A percentile compares a stretch with the other conserved stretches of the same genome.
These are phyloP conservation scores for Ameiurus melas DNA, from an alignment of 2,113 vertebrate genomes.

Conservation along the genomic window DNA sequence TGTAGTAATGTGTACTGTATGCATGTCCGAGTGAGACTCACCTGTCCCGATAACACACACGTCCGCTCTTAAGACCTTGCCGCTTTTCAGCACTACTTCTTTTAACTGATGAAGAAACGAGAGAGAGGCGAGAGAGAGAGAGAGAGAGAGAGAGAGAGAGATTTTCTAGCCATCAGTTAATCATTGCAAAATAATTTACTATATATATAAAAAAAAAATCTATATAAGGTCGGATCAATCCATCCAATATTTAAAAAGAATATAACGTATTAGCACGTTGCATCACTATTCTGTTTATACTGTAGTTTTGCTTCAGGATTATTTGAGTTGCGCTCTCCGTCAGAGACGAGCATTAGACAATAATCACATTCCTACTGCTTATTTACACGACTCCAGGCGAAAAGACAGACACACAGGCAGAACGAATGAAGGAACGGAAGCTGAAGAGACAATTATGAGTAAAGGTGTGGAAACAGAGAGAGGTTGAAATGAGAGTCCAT, in stretches of 20 bases:
- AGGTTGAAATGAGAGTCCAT: constrained; percentile 43
- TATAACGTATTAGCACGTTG: neutral
- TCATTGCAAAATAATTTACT: neutral
- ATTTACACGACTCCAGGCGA: neutral
- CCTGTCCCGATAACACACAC: constrained; percentile 94
- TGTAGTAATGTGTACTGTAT: neutral
- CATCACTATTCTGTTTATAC: neutral
- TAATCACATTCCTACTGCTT: neutral
- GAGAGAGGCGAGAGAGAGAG: constrained; percentile 16
- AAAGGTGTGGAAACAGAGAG: neutral
- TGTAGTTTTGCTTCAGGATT: neutral
- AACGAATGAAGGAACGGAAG: neutral
- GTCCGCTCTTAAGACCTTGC: constrained; percentile 90
- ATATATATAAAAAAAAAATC: neutral
- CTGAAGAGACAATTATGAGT: neutral
- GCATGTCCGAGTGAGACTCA: constrained; percentile 62
- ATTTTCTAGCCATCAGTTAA: neutral
- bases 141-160: neutral
- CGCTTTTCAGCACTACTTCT: constrained; percentile 97
- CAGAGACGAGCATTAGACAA: no score
- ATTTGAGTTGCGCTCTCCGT: neutral
- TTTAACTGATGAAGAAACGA: constrained; percentile 78
- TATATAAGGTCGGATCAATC: neutral
- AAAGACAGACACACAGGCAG: neutral
- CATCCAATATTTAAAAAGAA: neutral